Conservation (phyloP, 2,113 vertebrate species). For the Hypomesus transpacificus region DNA sequence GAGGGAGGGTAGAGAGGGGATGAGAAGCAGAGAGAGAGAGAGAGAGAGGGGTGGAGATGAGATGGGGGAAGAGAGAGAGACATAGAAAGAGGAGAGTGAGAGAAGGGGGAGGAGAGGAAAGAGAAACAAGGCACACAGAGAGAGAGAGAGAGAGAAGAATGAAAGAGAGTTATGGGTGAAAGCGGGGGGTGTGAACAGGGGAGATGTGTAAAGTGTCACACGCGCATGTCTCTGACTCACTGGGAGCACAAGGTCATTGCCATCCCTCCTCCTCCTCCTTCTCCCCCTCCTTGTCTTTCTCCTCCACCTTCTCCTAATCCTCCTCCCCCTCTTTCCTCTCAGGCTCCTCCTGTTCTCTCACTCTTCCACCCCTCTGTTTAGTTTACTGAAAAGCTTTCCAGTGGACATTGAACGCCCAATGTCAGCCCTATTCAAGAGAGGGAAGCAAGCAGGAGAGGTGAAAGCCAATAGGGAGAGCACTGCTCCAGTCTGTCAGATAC, state of each 20-base stretch:
- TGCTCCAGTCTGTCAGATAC: slow-evolving; percentile 25
- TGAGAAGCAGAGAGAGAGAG: background rate
- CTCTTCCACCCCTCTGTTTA: slow-evolving; percentile 12
- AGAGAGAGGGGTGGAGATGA: slow-evolving; percentile 11
- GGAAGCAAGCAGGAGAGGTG: slow-evolving; percentile 48
- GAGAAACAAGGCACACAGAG: background rate
- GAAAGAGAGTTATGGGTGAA: too few species aligned
- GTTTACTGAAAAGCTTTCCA: slow-evolving; percentile 39
- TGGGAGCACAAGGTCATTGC: slow-evolving; percentile 47
- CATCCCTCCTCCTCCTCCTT: slow-evolving; percentile 23
- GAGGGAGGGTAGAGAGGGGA: background rate
- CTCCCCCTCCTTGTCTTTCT: background rate
- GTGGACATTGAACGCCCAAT: slow-evolving; percentile 46
- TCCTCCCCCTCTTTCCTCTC: slow-evolving; percentile 20
- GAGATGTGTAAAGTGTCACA: slow-evolving; percentile 38
- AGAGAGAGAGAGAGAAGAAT: background rate
- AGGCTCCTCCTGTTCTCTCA: slow-evolving; percentile 1
- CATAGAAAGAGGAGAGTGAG: slow-evolving; percentile 15
- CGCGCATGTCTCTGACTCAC: slow-evolving; percentile 46
- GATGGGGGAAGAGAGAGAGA: slow-evolving; percentile 6
- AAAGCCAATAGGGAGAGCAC: slow-evolving; percentile 38
- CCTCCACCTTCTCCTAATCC: slow-evolving; percentile 3
- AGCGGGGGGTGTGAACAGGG: slow-evolving; percentile 14
- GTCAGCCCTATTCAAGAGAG: slow-evolving; percentile 52
- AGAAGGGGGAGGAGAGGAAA: slow-evolving; percentile 3